Evolutionary conservation across 1,140 invertebrate genomes (phyloP).

Genomic region (Brachionus plicatilis): DNA sequence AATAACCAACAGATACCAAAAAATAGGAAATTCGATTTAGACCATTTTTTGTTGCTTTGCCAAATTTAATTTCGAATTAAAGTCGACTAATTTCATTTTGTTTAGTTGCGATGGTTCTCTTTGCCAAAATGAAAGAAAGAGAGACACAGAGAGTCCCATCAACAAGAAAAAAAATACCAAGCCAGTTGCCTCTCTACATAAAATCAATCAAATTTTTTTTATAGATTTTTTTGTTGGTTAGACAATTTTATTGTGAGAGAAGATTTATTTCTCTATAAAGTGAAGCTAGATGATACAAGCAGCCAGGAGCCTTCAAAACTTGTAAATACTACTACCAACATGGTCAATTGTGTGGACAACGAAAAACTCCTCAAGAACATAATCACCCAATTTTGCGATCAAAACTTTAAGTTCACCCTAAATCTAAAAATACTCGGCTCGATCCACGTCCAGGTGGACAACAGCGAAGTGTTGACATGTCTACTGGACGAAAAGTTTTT

Average conservation of each 20-base stretch:
- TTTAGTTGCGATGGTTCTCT: constrained; percentile 24
- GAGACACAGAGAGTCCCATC: neutral
- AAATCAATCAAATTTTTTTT: constrained; percentile 20
- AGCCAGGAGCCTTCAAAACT: neutral
- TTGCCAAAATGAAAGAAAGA: neutral
- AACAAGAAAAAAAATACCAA: neutral
- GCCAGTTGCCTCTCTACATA: constrained; percentile 19
- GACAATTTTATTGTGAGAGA: constrained; percentile 14
- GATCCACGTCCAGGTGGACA: constrained; percentile 24
- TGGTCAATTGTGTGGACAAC: constrained; percentile 28
- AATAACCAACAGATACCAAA: neutral
- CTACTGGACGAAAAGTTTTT: constrained; percentile 10
- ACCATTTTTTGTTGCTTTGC: neutral
- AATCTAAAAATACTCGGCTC: constrained; percentile 35
- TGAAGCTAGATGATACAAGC: constrained; percentile 1
- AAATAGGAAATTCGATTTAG: constrained; percentile 16
- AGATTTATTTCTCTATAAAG: neutral
- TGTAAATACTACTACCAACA: neutral
- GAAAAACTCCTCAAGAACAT: constrained; percentile 33
- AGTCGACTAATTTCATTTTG: constrained; percentile 19
- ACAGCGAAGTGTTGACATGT: constrained; percentile 24
- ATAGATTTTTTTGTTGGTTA: constrained; percentile 27
- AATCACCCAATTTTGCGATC: constrained; percentile 28
- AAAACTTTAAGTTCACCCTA: constrained; percentile 24
- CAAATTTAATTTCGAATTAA: constrained; percentile 6